These are phyloP conservation scores for Ectemnius continuus DNA, from an alignment of 2,888 invertebrate species.

Conservation along the genomic window DNA sequence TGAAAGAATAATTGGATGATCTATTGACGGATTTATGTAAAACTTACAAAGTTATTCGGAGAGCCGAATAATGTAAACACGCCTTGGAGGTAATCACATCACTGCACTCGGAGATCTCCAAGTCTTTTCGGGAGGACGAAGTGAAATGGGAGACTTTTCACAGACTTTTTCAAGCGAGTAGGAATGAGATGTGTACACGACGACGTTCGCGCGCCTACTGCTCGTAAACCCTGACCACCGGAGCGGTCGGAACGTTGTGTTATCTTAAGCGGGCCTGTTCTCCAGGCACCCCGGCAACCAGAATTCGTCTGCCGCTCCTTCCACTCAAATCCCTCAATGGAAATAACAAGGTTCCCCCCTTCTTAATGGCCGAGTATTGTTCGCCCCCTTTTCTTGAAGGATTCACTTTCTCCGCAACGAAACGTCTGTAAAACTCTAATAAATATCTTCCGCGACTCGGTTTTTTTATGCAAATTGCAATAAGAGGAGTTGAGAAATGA, in stretches of 20 bases:
- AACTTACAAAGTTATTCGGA: too few relatives aligned
- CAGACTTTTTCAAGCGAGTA: too few relatives aligned
- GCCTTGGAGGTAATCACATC: neutral
- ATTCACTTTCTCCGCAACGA: too few relatives aligned
- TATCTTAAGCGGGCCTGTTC: constrained; percentile 51
- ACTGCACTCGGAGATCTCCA: constrained; percentile 19
- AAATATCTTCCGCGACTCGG: too few relatives aligned
- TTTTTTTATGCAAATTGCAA: too few relatives aligned
- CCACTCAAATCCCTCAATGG: constrained; percentile 28
- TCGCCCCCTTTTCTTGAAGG: constrained; percentile 28
- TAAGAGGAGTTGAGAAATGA: too few relatives aligned
- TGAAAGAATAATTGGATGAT: too few relatives aligned
- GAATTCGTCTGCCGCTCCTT: constrained; percentile 52
- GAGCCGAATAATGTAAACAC: neutral
- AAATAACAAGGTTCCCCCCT: constrained; percentile 37
- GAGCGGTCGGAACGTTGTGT: constrained; percentile 62
- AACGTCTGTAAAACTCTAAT: too few relatives aligned
- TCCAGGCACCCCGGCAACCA: constrained; percentile 41
- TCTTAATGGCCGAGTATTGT: constrained; percentile 33
- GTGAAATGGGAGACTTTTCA: neutral
- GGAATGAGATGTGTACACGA: constrained; percentile 16
- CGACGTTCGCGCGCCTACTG: constrained; percentile 59
- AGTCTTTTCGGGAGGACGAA: neutral
- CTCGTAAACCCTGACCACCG: constrained; percentile 39
- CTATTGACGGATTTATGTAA: too few relatives aligned